A percentile compares a stretch with the other conserved stretches of the same genome.
These are phyloP conservation scores for Turdus rufiventris DNA, from an alignment of 2,113 vertebrate species.

Conservation along the genomic window DNA sequence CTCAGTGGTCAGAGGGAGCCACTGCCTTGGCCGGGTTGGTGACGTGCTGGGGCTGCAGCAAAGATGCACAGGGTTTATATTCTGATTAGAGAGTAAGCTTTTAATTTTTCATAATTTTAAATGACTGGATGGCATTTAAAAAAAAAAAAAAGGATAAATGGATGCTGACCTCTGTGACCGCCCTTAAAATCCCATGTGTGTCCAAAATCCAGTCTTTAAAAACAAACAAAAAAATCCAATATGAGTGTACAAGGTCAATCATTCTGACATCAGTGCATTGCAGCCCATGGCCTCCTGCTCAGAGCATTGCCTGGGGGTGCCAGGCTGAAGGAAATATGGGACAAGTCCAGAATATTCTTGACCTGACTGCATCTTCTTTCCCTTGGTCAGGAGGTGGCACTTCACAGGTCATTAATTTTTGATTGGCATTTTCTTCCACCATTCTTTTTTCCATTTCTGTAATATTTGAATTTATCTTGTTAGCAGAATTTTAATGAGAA, in stretches of 20 bases:
- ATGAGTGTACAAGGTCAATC: background rate
- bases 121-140: background rate
- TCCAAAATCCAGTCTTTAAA: background rate
- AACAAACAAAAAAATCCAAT: too few species aligned
- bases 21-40: background rate
- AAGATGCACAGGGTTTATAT: background rate
- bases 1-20: background rate
- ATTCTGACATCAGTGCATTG: background rate
- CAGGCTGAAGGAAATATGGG: background rate
- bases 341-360: background rate
- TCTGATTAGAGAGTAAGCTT: background rate
- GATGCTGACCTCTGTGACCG: background rate
- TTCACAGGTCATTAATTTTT: background rate
- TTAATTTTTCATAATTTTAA: background rate
- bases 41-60: background rate
- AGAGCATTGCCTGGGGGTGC: background rate
- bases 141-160: background rate
- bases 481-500: background rate
- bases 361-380: background rate
- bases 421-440: background rate
- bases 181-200: background rate
- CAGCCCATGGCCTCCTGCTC: background rate
- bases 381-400: background rate
- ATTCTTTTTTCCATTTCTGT: background rate
- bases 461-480: background rate